Evolutionary conservation across 2,113 vertebrate species (phyloP).

Genomic region (Vulpes lagopus): DNA sequence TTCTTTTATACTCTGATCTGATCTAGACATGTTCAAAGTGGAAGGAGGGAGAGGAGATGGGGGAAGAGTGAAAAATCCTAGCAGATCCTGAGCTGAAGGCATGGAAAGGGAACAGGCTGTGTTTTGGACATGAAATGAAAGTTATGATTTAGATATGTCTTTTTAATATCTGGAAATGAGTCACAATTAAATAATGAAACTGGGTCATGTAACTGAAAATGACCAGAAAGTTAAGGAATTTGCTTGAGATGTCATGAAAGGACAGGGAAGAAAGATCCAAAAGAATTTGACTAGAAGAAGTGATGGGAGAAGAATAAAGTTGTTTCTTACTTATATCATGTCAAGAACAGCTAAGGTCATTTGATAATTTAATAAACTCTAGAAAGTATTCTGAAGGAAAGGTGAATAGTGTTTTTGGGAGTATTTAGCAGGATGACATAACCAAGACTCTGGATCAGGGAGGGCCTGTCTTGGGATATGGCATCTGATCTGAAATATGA

Average conservation of each 20-base stretch:
- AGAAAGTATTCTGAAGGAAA: background rate
- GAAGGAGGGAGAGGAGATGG: background rate
- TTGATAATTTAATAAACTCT: background rate
- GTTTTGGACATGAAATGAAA: background rate
- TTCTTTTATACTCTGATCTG: background rate
- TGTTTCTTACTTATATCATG: background rate
- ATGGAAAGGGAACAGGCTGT: background rate
- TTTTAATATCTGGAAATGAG: background rate
- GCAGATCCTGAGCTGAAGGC: background rate
- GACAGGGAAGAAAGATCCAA: background rate
- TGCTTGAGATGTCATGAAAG: background rate
- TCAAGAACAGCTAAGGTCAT: background rate
- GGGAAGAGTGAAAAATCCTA: background rate
- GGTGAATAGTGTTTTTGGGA: background rate
- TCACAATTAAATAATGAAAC: background rate
- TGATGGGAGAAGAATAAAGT: background rate
- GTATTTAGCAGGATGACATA: background rate
- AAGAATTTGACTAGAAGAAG: background rate
- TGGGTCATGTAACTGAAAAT: background rate
- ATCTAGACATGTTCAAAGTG: background rate
- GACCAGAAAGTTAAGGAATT: background rate
- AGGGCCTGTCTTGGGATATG: background rate
- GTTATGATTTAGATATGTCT: background rate
- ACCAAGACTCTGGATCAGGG: background rate
- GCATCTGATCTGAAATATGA: background rate